Evolutionary conservation across 2,113 vertebrate genomes (phyloP).

Genomic region (Dicaeum eximium): DNA sequence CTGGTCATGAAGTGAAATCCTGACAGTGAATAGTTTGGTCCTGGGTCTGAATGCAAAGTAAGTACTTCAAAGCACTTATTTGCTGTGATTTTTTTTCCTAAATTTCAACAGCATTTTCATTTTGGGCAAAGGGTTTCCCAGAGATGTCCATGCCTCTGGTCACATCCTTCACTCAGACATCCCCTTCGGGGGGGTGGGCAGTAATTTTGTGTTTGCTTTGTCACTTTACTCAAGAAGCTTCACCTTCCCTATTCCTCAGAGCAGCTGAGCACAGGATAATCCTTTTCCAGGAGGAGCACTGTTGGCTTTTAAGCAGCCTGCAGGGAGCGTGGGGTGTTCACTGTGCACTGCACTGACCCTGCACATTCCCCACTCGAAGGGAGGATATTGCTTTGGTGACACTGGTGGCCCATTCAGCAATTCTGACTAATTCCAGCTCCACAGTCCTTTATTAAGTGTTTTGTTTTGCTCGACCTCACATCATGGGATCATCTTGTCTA

Average conservation of each 20-base stretch:
- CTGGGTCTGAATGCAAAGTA: background rate
- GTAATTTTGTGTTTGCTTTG: background rate
- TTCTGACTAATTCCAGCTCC: slow-evolving; percentile 41
- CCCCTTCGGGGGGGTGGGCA: background rate
- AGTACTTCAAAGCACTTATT: background rate
- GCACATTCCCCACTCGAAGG: background rate
- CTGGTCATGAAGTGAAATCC: background rate
- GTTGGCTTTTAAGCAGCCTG: background rate
- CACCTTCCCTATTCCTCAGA: background rate
- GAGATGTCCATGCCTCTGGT: background rate
- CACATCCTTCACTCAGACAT: background rate
- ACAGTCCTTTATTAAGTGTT: slow-evolving; percentile 54
- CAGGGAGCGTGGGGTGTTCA: background rate
- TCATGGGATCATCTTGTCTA: slow-evolving; percentile 50
- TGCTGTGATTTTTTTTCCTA: background rate
- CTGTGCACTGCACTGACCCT: background rate
- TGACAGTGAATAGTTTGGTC: background rate
- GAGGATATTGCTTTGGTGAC: slow-evolving; percentile 14
- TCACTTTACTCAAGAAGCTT: background rate
- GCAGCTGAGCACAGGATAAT: background rate
- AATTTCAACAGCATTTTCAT: background rate
- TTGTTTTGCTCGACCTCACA: slow-evolving; percentile 62
- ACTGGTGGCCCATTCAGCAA: background rate
- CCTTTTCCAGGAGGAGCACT: background rate
- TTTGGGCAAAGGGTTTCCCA: background rate